Conservation (phyloP, 2,113 vertebrate species). For the Syngnathus typhle region DNA sequence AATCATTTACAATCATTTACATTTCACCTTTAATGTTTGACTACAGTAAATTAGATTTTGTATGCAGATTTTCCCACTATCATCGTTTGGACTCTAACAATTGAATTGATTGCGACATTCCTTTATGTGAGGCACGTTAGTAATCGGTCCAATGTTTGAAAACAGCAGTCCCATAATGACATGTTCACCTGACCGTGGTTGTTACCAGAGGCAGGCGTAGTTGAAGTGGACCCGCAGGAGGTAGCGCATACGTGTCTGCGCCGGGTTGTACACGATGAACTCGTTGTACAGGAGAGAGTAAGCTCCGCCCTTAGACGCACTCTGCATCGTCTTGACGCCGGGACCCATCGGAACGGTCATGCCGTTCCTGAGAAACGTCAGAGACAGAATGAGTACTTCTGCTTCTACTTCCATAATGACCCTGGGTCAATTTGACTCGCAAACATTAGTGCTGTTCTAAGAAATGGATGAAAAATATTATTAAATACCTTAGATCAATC, state of each 20-base stretch:
- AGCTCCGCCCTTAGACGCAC: constrained; percentile 36
- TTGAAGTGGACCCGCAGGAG: constrained; percentile 80
- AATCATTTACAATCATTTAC: neutral
- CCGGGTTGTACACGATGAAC: constrained; percentile 79
- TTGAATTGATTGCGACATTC: neutral
- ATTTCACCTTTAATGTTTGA: neutral
- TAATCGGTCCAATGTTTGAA: neutral
- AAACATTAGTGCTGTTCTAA: neutral
- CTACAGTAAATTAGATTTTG: neutral
- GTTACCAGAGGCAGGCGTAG: constrained; percentile 77
- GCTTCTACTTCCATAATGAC: too few relatives aligned
- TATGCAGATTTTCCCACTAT: neutral
- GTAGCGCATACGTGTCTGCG: constrained; percentile 80
- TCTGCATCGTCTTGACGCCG: constrained; percentile 38
- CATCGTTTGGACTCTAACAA: too few relatives aligned
- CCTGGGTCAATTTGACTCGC: neutral
- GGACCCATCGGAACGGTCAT: constrained; percentile 78
- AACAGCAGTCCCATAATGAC: neutral
- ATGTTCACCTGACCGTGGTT: neutral
- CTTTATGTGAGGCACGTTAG: neutral
- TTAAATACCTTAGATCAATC: too few relatives aligned
- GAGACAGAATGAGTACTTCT: neutral
- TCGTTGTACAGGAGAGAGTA: constrained; percentile 89
- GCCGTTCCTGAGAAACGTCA: constrained; percentile 65
- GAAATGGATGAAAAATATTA: too few relatives aligned